Conservation (phyloP, 2,113 vertebrate genomes). For the Mustela nigripes region DNA sequence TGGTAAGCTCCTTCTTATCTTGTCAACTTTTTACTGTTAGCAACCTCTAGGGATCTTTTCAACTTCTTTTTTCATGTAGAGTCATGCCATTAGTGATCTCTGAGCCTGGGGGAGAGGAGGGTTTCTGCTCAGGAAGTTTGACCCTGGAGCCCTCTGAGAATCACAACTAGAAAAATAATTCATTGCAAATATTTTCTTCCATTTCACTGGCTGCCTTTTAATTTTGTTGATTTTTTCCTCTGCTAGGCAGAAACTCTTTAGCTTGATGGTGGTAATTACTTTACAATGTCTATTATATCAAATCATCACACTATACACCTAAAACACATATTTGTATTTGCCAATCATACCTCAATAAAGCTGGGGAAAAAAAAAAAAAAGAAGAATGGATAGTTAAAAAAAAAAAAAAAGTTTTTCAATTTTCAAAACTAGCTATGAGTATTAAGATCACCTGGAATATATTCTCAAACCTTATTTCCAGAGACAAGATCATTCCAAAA, state of each 20-base stretch:
- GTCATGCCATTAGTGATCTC: neutral
- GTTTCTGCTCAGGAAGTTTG: neutral
- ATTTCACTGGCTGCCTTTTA: neutral
- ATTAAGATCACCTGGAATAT: neutral
- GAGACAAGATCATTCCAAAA: neutral
- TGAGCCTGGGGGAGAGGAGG: neutral
- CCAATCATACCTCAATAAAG: neutral
- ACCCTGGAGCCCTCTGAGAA: neutral
- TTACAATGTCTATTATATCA: neutral
- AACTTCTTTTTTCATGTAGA: neutral
- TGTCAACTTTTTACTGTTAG: neutral
- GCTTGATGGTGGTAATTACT: neutral
- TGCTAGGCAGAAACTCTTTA: neutral
- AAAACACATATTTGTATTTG: neutral
- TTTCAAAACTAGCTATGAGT: conserved; percentile 9
- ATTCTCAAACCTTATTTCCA: neutral
- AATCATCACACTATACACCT: neutral
- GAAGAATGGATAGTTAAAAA: neutral
- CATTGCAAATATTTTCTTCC: neutral
- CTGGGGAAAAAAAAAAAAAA: neutral
- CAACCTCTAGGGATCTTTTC: neutral
- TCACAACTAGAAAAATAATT: neutral
- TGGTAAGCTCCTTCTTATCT: neutral
- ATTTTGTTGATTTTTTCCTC: neutral
- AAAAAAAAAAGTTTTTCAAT: neutral